Conservation (phyloP, 2,888 invertebrate species). For the Ophioninae sp. region DNA sequence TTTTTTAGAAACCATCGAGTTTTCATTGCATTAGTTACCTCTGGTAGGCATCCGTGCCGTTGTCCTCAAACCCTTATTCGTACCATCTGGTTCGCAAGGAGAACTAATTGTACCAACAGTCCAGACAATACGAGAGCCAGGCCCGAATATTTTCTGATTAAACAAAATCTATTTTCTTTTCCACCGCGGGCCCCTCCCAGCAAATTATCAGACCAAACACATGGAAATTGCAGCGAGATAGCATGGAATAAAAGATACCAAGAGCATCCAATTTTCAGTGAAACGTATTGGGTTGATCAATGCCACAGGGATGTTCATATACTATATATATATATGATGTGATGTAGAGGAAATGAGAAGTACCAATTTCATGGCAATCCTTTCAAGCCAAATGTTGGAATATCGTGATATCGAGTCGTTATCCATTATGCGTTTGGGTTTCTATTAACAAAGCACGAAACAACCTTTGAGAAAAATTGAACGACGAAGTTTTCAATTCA, state of each 20-base stretch:
- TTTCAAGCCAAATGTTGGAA: not conserved
- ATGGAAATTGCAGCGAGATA: constrained; percentile 14
- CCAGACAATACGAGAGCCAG: not conserved
- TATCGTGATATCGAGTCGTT: constrained; percentile 37
- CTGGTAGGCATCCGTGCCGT: not conserved
- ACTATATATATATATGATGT: not conserved
- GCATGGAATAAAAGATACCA: not conserved
- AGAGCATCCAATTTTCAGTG: not conserved
- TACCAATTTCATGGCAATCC: constrained; percentile 9
- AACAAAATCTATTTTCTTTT: constrained; percentile 20
- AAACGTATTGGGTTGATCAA: not conserved
- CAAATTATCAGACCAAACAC: not conserved
- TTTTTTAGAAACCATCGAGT: not conserved
- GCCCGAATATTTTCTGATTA: constrained; percentile 22
- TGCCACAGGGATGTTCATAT: not conserved
- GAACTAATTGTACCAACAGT: constrained; percentile 18
- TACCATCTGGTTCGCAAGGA: not conserved
- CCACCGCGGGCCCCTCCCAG: not conserved
- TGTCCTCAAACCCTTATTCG: not conserved
- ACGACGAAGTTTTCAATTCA: constrained; percentile 2
- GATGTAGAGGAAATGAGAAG: not conserved
- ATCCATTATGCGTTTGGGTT: constrained; percentile 16
- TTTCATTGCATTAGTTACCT: not conserved
- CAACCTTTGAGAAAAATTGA: constrained; percentile 13
- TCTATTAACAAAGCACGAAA: constrained; percentile 10